phyloP scores from a whole-genome alignment of 2,113 vertebrate species.

The Hymenochirus boettgeri region DNA sequence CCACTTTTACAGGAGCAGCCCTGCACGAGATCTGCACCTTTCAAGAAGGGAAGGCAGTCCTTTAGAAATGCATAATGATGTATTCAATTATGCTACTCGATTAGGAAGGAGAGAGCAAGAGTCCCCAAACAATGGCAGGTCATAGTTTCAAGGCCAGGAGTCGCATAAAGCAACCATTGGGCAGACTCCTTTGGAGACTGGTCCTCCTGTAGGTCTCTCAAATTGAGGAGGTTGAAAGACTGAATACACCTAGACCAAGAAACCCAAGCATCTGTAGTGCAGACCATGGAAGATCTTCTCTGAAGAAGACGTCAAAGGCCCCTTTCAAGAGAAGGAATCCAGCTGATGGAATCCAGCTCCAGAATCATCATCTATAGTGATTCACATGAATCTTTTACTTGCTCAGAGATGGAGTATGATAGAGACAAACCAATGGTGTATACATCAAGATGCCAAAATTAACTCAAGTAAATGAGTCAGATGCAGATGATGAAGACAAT shows the following conservation, averaged over 20 bases:
- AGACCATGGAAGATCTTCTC: constrained; percentile 91
- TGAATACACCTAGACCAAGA: constrained; percentile 90
- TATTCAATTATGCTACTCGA: constrained; percentile 83
- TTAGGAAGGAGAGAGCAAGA: constrained; percentile 92
- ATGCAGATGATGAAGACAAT: constrained; percentile 91
- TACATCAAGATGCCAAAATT: constrained; percentile 89
- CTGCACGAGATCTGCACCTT: constrained; percentile 85
- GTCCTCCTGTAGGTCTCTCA: constrained; percentile 87
- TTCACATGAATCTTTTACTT: constrained; percentile 97
- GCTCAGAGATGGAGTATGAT: constrained; percentile 97
- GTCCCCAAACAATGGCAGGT: constrained; percentile 82
- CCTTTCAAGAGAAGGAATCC: constrained; percentile 88
- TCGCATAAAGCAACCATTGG: constrained; percentile 90
- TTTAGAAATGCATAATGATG: constrained; percentile 75
- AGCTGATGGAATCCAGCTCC: constrained; percentile 87
- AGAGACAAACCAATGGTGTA: constrained; percentile 82
- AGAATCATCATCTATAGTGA: no score
- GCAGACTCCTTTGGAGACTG: constrained; percentile 81
- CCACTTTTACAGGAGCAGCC: constrained; percentile 88
- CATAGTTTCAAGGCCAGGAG: constrained; percentile 86
- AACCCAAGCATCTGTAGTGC: constrained; percentile 97
- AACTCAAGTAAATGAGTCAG: constrained; percentile 95
- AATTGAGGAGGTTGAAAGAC: constrained; percentile 95
- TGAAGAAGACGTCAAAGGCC: constrained; percentile 87
- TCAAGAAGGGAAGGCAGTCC: constrained; percentile 82